Evolutionary conservation across 1,140 invertebrate species (phyloP), one percentile per base, ranked within the genome.

Genomic region (Helicoverpa zea): DNA sequence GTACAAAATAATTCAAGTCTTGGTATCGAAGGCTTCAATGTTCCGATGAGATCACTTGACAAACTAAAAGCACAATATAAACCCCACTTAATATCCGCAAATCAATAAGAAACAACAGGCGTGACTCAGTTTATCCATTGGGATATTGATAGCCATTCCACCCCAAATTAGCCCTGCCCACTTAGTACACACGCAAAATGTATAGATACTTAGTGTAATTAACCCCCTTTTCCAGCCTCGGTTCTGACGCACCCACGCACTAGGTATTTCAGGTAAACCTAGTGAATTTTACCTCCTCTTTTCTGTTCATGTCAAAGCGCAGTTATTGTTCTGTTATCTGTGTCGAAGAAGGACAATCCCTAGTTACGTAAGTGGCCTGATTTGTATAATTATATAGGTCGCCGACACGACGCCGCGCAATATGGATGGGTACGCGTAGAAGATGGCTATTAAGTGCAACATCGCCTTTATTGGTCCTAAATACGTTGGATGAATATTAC

Each of bases 281-380:
- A 35, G 13, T 77, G 49, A 66, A 64, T 77, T 43, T 66, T 64
- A 12, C 13, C 14, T 29, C 30, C 35, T 66, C 61, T 77, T 66
- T 51, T 51, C 12, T 47, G 16, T 61, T 59, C 72, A 78, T 64
- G 77, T 70, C 70, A 64, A 66, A 70, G 68, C 52, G 49, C 13
- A 64, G 56, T 78, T 58, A 79, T 75, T 79, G 81, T 78, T 79
- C 72, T 80, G 18, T n/a, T 76, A 73, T 79, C 51, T 73, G 12
- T 23, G 52, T 66, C 73, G 84, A 89, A 88, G 84, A 89, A 88
- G 83, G 81, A 86, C 83, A 81, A 85, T 81, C 83, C 83, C 73
- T 82, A 81, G 68, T 87, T 86, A 87, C 81, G 86, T 80, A 88
- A 86, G 79, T 84, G 84, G 70, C 83, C 86, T 82, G 83, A 86